phyloP scores from a whole-genome alignment of 2,113 vertebrate genomes.

The Pycnonotus jocosus region DNA sequence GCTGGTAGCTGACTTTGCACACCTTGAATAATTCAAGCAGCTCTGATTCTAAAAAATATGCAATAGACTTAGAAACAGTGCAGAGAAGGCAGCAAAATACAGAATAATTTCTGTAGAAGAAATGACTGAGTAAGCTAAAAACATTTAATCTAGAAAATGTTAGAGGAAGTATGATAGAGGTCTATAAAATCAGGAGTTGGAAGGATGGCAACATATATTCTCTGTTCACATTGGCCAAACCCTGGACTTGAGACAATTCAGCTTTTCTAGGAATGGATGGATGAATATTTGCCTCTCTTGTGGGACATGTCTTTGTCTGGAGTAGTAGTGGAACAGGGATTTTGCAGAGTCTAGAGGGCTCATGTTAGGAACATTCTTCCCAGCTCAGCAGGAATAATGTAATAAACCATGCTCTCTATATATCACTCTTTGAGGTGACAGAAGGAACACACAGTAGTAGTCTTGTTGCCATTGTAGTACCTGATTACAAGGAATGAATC shows the following conservation, averaged over 20 bases:
- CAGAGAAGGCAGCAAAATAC: not conserved
- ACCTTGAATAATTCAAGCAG: not conserved
- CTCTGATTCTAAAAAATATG: not conserved
- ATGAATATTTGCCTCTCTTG: not conserved
- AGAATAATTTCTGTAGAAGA: not conserved
- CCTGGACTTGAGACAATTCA: not conserved
- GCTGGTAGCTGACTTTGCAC: not conserved
- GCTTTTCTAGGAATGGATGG: not conserved
- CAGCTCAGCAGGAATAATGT: not conserved
- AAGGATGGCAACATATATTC: not conserved
- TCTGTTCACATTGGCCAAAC: not conserved
- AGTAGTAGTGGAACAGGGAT: not conserved
- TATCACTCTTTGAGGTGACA: not conserved
- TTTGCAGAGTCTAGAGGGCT: not conserved
- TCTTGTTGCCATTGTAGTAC: fast-evolving
- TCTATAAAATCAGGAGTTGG: not conserved
- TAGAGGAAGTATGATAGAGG: not conserved
- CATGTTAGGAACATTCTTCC: not conserved
- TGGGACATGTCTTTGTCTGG: not conserved
- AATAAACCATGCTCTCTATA: not conserved
- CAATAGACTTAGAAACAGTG: not conserved
- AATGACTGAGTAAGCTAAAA: not conserved
- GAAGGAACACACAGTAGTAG: not conserved
- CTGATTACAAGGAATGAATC: not conserved
- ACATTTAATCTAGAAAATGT: not conserved